Evolutionary conservation across 2,888 invertebrate genomes (phyloP), one percentile per base, ranked within the genome.

Genomic region (Ennomos quercinarius): DNA sequence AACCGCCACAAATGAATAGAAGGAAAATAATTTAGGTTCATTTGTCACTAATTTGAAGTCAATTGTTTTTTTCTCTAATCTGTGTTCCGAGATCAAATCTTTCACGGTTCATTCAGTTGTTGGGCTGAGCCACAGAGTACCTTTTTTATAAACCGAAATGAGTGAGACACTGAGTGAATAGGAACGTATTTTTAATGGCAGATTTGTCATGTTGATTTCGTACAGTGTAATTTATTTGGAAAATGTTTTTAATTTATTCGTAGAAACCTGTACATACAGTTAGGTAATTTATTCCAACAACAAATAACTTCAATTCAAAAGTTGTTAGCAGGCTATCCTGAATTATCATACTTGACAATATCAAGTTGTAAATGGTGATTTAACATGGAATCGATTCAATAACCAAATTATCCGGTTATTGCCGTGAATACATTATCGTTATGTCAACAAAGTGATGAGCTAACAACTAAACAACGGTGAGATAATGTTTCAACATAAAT

Each of bases 391-490:
- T 91, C 89, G 89, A 91, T 90, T 65, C 83, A 87, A 70, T 83
- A 83, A 76, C 73, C 71, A 81, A 84, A 84, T 81, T 83, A 84
- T 71, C 78, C 78, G 64, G 77, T 77, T 78, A 81, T 84, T 77
- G 74, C 78, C 76, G 79, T 82, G 85, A 83, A 86, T 84, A 81
- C 65, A 81, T 80, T 83, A 85, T 79, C 81, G 76, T 72, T 81
- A 86, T 83, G 81, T 86, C 85, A 84, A 87, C 82, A 84, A 84
- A 84, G 80, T 81, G 81, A 89, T 89, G 86, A 89, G 81, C 79
- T 85, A 84, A 78, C 80, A 71, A 70, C 68, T 75, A 61, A 68
- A 61, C 67, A 74, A 72, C 87, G 86, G 89, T 91, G 72, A 81
- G 77, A 47, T 43, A 68, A 51, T 17, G 56, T 63, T 64, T 63